phyloP scores from a whole-genome alignment of 2,113 vertebrate species.

The Agapornis roseicollis region DNA sequence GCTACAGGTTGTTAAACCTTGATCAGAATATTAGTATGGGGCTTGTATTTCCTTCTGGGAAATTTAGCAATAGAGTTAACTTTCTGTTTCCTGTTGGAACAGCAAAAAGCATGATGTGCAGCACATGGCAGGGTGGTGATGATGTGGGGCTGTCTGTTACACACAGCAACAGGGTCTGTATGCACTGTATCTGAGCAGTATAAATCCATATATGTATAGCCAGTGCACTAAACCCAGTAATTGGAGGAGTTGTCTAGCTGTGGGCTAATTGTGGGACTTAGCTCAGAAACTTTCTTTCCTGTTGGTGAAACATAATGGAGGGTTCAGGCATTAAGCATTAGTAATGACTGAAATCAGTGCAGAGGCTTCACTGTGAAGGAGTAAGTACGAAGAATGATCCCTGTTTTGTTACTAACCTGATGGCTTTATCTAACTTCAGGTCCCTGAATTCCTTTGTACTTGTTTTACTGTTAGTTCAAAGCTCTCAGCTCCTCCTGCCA shows the following conservation, averaged over 20 bases:
- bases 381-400: background rate
- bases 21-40: fast-evolving
- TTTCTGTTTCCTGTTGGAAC: background rate
- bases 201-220: background rate
- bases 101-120: background rate
- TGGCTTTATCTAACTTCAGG: background rate
- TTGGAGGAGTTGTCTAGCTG: background rate
- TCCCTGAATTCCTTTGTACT: background rate
- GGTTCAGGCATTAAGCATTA: background rate
- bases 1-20: background rate
- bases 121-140: background rate
- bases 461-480: background rate
- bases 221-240: background rate
- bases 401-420: background rate
- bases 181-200: background rate
- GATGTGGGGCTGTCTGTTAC: fast-evolving
- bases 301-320: background rate
- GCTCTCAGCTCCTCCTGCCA: background rate
- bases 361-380: background rate
- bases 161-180: fast-evolving
- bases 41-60: background rate
- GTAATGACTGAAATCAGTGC: background rate
- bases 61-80: background rate
- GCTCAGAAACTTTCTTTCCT: background rate
- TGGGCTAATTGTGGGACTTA: background rate